These are phyloP conservation scores for Brachypteracias leptosomus DNA, from an alignment of 2,113 vertebrate species.

Conservation along the genomic window DNA sequence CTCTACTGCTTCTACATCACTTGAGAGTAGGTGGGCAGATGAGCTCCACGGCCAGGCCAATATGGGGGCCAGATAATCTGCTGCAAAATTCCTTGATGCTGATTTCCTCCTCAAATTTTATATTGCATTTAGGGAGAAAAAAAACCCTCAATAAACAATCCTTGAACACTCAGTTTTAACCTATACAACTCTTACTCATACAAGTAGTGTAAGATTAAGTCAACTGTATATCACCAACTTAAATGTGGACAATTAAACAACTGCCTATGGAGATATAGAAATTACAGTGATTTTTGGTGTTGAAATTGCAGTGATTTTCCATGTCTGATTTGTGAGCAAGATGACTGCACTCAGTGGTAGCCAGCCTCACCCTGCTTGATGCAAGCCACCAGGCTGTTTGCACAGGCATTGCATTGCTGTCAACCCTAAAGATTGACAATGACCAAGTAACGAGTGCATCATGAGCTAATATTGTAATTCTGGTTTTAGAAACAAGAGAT, in stretches of 20 bases:
- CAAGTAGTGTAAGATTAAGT: not conserved
- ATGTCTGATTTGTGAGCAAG: not conserved
- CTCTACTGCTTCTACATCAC: not conserved
- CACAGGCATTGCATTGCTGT: not conserved
- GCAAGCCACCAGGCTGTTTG: not conserved
- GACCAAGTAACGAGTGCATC: not conserved
- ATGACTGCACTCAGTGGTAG: not conserved
- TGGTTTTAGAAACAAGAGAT: not conserved
- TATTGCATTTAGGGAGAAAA: not conserved
- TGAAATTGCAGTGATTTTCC: not conserved
- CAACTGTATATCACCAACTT: not conserved
- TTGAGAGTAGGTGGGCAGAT: not conserved
- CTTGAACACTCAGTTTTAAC: not conserved
- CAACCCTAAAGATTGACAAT: not conserved
- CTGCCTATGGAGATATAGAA: not conserved
- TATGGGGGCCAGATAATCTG: not conserved
- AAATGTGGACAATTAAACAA: not conserved
- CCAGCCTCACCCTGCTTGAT: not conserved
- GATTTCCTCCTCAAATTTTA: not conserved
- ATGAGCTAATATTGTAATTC: not conserved
- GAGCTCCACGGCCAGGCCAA: not conserved
- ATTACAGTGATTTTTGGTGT: not conserved
- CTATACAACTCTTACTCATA: rapidly evolving
- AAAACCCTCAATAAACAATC: too few relatives aligned
- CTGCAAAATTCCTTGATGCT: not conserved